A percentile compares a stretch with the other conserved stretches of the same genome.
Evolutionary conservation across 2,888 invertebrate genomes (phyloP).

Genomic region (Volucella bombylans): DNA sequence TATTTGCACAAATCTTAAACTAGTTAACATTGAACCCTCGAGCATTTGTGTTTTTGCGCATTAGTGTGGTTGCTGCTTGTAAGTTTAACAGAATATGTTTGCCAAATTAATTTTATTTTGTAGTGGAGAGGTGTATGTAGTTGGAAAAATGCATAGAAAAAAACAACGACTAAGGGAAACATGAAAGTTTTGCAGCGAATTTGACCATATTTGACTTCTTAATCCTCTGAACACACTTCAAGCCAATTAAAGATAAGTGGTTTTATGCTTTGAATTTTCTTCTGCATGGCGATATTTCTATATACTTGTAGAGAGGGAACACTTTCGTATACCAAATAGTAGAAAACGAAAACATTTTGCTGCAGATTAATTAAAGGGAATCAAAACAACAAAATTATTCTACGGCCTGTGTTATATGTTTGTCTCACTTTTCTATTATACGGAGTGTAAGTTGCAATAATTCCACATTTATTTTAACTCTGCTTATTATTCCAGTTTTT

Average conservation of each 20-base stretch:
- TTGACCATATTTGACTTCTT: neutral
- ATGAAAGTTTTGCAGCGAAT: constrained; percentile 22
- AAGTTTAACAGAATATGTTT: constrained; percentile 63
- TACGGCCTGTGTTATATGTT: constrained; percentile 50
- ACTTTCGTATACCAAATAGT: constrained; percentile 13
- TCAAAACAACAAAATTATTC: constrained; percentile 64
- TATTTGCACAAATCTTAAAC: constrained; percentile 19
- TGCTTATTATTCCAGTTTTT: constrained; percentile 34
- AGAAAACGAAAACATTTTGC: constrained; percentile 51
- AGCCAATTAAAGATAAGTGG: constrained; percentile 65
- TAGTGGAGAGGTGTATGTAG: constrained; percentile 47
- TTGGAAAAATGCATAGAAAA: neutral
- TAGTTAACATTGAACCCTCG: neutral
- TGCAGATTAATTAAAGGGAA: constrained; percentile 71
- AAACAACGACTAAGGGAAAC: neutral
- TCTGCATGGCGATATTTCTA: constrained; percentile 68
- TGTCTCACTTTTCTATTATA: constrained; percentile 30
- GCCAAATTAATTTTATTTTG: constrained; percentile 65
- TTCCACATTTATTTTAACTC: constrained; percentile 40
- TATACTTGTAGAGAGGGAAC: constrained; percentile 27
- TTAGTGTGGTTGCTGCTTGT: constrained; percentile 49
- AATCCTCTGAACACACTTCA: neutral
- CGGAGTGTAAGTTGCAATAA: constrained; percentile 56
- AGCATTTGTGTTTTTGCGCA: constrained; percentile 13
- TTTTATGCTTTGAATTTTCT: constrained; percentile 38